Percentiles rank a stretch among this genome's conserved stretches.
Conservation (phyloP, 2,888 invertebrate species). For the Acanthosoma haemorrhoidale region DNA sequence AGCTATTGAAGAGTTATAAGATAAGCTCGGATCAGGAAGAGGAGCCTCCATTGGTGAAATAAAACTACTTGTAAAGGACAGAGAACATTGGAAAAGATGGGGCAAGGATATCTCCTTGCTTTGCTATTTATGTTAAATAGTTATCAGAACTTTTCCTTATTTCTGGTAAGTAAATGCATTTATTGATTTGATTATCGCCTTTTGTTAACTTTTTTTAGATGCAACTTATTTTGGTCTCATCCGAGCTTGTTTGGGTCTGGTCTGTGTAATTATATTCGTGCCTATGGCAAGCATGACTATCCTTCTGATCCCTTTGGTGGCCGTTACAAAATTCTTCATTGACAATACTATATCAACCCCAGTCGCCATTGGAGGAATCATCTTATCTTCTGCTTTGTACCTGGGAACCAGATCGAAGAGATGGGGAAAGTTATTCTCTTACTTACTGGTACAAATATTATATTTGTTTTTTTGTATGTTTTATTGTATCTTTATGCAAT, state of each 20-base stretch:
- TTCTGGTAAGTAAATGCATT: no score
- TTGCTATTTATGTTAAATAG: no score
- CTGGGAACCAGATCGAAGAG: neutral
- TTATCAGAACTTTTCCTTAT: no score
- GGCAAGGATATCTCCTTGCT: no score
- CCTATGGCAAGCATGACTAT: conserved; percentile 72
- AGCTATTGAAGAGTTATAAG: no score
- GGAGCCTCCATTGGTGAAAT: no score
- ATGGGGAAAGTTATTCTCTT: neutral
- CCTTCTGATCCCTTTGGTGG: conserved; percentile 66
- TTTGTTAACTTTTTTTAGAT: no score
- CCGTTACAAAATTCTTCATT: conserved; percentile 66
- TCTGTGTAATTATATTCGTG: conserved; percentile 72
- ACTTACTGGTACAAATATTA: neutral
- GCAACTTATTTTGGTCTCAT: conserved; percentile 60
- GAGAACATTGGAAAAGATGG: no score
- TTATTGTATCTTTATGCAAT: neutral
- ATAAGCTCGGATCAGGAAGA: no score
- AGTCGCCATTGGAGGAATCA: conserved; percentile 54
- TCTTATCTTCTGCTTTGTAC: conserved; percentile 47
- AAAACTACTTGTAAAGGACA: no score
- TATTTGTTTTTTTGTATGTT: neutral
- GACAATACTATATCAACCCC: conserved; percentile 41
- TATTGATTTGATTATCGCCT: no score
- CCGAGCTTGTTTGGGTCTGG: conserved; percentile 68